phyloP scores from a whole-genome alignment of 2,113 vertebrate species.

The Capreolus pygargus region DNA sequence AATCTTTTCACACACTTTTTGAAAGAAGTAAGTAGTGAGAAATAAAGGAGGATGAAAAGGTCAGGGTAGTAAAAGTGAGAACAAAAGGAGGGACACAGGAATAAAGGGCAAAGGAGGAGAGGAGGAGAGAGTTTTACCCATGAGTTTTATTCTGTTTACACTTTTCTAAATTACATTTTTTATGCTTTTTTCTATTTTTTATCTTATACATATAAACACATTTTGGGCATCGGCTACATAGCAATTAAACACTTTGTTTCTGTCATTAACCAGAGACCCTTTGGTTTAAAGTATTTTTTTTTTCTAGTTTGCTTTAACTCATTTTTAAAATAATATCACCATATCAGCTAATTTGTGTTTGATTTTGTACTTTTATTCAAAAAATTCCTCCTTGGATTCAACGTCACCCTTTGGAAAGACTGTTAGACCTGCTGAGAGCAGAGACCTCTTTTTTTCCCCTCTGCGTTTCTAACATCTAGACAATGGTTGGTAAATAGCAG shows the following conservation, averaged over 20 bases:
- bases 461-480: background rate
- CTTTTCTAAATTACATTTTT: background rate
- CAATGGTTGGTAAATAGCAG: background rate
- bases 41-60: background rate
- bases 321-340: background rate
- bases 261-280: background rate
- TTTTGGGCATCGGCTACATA: background rate
- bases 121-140: background rate
- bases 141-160: background rate
- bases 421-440: background rate
- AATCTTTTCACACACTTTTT: background rate
- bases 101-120: background rate
- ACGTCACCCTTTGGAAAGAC: background rate
- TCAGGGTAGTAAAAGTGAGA: background rate
- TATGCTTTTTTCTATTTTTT: background rate
- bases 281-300: background rate
- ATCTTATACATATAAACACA: background rate
- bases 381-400: background rate
- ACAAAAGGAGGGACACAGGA: background rate
- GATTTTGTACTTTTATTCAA: background rate
- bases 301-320: background rate
- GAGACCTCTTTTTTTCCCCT: background rate
- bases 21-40: background rate
- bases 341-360: background rate
- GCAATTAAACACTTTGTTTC: background rate